Evolutionary conservation across 2,797 vertebrate species (phyloP), one percentile per base, ranked within the genome.

Genomic region (Pangasius macronema): DNA sequence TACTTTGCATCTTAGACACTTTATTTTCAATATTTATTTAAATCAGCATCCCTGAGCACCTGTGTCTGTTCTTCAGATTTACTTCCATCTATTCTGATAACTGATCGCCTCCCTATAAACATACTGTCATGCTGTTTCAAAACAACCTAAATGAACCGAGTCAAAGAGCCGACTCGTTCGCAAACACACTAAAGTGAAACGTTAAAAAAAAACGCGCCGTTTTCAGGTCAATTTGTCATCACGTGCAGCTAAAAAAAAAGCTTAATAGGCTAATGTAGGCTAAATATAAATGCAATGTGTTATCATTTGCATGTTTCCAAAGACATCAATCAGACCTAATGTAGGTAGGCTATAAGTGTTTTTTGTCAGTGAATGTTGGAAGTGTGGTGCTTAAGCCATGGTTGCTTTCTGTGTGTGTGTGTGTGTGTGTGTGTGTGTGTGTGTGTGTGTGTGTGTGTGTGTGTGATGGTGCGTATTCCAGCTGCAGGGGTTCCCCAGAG

Each of bases 401-500:
- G 85, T 18, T 55, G 79, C 39, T 33, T 46, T 84, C 5, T 20
- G 51, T 13, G n/a, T 42, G 87, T 68, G 63, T 59, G 33, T 49
- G n/a, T n/a, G n/a, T n/a, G n/a, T n/a, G n/a, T n/a, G n/a, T n/a
- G 72, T 20, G 2, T 39, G 39, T 39, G 39, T 39, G 39, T 20
- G 61, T 22, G n/a, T 42, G 82, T 68, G 63, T 59, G 36, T 49
- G 72, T 20, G 36, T 20, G 59, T 20, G 27, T 42, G 87, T 57
- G 61, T 57, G 36, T 49, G 72, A 22, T 57, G 27, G 67, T 82
- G 84, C 85, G 82, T 90, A 89, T 91, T 89, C 53, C 39, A 81
- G 1, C 68, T 89, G 88, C 88, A 90, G 90, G 89, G 90, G 87
- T 80, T 80, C 82, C 11, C 8, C 49, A 68, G 55, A 68, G 68